Base-by-base conservation (phyloP, 2,888 invertebrate genomes). In the Tyria jacobaeae region DNA sequence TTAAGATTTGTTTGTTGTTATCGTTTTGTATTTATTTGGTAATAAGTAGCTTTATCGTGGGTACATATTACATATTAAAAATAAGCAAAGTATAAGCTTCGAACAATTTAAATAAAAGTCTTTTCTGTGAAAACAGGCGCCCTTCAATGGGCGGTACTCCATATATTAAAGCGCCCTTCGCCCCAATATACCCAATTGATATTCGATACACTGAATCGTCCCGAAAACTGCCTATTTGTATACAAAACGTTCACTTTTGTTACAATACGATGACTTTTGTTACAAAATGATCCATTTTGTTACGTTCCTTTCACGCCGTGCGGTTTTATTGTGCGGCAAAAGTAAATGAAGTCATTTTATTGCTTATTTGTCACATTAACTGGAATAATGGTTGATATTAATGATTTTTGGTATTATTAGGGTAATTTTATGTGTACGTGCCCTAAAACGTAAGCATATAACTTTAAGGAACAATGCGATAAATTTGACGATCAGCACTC, bases 141-240 rank as follows among this genome's bases (percentile, higher is more conserved):
- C 71, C 66, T 41, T 53, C 52, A 70, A 70, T 72, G 84, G 84
- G 86, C 80, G 81, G 75, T 61, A 65, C 73, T 71, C 78, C 79
- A 82, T 81, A 84, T 81, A 82, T 89, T 86, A 84, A 78, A 81
- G 78, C 75, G 70, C 81, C 76, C 67, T 52, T 73, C 76, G 78
- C 79, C 81, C 74, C 81, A 77, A 83, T 81, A 80, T 73, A 75
- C 70, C 82, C 90, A 89, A 92, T 92, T 90, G 90, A 89, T 90
- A 91, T 92, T 89, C 91, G 91, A 90, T 90, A 91, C 91, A 91
- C 83, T 86, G 84, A 80, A 87, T 90, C 89, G 90, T 90, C 92
- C 90, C 90, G 87, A 87, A 87, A 88, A 88, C 87, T 83, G 84
- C 85, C 86, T 86, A 89, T 92, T 92, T 88, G 89, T 89, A 79